phyloP scores from a whole-genome alignment of 2,797 vertebrate species.

The Sebastes melanostomus region DNA sequence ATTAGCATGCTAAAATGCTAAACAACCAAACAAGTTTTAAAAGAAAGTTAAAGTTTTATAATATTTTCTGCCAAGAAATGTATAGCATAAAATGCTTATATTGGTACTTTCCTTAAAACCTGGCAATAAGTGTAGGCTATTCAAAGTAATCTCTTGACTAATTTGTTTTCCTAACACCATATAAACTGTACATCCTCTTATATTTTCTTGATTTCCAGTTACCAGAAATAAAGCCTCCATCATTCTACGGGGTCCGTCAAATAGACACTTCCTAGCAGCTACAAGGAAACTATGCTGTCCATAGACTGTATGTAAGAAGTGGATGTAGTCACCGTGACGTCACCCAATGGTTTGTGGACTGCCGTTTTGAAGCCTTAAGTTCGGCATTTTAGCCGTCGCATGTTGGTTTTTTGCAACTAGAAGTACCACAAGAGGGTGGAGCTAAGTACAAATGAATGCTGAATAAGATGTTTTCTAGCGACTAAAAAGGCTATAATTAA shows the following conservation, averaged over 20 bases:
- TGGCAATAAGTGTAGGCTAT: not conserved
- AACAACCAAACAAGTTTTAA: not conserved
- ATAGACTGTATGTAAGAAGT: no score
- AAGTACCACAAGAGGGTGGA: no score
- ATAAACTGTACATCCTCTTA: not conserved
- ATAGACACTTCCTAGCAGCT: not conserved
- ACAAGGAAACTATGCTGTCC: not conserved
- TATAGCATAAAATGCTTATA: not conserved
- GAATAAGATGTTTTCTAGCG: no score
- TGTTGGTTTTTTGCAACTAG: accelerated
- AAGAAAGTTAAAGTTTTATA: not conserved
- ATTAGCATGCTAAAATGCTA: not conserved
- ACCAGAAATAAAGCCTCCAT: not conserved
- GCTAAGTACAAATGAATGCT: no score
- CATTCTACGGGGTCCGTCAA: not conserved
- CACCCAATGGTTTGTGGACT: no score
- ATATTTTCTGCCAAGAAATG: not conserved
- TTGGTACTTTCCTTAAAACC: not conserved
- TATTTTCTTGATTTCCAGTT: not conserved
- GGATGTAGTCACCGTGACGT: no score
- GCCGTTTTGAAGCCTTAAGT: no score
- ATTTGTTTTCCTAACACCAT: not conserved
- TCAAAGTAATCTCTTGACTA: not conserved
- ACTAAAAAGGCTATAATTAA: no score
- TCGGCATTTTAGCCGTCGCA: no score